Conservation (phyloP, 2,113 vertebrate genomes). For the Psilopogon haemacephalus region DNA sequence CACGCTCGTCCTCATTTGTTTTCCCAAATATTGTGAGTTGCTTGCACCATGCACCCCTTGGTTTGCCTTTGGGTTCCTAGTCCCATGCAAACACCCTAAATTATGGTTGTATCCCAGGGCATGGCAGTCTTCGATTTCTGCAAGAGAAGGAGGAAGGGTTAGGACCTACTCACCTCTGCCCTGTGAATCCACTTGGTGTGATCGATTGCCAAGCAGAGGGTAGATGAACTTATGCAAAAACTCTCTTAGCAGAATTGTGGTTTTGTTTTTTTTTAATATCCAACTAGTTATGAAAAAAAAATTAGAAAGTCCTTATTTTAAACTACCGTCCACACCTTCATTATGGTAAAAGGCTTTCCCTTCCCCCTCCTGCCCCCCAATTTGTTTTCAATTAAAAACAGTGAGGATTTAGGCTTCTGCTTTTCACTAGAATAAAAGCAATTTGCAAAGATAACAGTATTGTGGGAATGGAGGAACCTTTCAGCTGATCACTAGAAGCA, state of each 20-base stretch:
- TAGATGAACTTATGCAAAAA: background rate
- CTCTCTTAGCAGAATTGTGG: background rate
- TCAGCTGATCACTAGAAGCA: conserved; percentile 22
- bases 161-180: background rate
- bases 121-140: background rate
- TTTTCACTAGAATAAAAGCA: conserved; percentile 24
- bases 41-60: background rate
- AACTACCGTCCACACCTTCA: background rate
- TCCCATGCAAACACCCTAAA: background rate
- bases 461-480: conserved; percentile 10
- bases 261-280: background rate
- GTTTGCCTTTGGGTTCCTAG: background rate
- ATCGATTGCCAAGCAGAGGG: background rate
- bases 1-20: accelerated
- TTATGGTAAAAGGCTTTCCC: background rate
- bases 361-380: too few species aligned
- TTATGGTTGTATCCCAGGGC: background rate
- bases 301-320: background rate
- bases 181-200: background rate
- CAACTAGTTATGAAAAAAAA: background rate
- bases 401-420: background rate
- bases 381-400: conserved; percentile 35
- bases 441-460: conserved; percentile 24
- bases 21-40: accelerated
- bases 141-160: background rate